Evolutionary conservation across 2,888 invertebrate species (phyloP), one percentile per base, ranked within the genome.

Genomic region (Metellina segmentata): DNA sequence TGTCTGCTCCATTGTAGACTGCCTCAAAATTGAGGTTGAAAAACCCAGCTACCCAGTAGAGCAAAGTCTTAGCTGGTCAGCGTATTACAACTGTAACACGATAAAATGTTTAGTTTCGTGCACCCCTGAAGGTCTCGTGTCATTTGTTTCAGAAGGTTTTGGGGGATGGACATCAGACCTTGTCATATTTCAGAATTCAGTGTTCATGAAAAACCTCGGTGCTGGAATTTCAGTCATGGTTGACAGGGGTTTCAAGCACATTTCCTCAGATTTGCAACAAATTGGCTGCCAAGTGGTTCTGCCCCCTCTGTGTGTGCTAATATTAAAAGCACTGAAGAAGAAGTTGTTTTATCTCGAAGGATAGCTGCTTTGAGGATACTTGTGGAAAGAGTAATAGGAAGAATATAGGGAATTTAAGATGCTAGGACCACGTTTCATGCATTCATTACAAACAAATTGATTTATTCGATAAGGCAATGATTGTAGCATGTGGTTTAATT

Each of bases 391-490:
- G n/a, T n/a, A n/a, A n/a, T n/a, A n/a, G n/a, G n/a, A n/a, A n/a
- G n/a, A n/a, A n/a, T n/a, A 6, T 52, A 1, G 81, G 69, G 72
- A 87, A 48, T 87, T 87, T 79, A 87, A 87, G 69, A 72, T 87
- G 87, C 20, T 87, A 0, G 20, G 1, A 7, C 87, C 87, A 7
- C 87, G 79, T n/a, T 78, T 34, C 77, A 7, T 86, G 77, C 34
- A 20, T 86, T 19, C 48, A 77, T 16, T 52, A 77, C 72, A 20
- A 69, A 53, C 53, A 53, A 53, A 53, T 53, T 53, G 7, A 7
- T 11, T 7, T 11, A 8, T 8, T 53, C 7, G 53, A 53, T 53
- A 53, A 53, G 53, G 7, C 7, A 7, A 53, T 53, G 11, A 53
- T 53, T 8, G 53, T 53, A 53, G 53, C 53, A 53, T 53, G 53